Evolutionary conservation across 2,888 invertebrate species (phyloP), one percentile per base, ranked within the genome.

Genomic region (Eristalis pertinax): DNA sequence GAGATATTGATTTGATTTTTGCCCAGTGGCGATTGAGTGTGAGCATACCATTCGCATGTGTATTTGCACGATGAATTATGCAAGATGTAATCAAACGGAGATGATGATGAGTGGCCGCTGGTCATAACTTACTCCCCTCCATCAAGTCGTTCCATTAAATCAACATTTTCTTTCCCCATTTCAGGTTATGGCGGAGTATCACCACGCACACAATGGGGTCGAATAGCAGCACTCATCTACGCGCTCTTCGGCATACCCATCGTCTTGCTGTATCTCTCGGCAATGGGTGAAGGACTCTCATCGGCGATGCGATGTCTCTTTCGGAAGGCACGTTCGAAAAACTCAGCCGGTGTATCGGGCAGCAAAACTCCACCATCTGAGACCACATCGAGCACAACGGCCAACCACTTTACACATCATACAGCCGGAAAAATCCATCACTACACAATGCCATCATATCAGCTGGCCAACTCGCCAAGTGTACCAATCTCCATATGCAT

Each of bases 401-500:
- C 82, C 74, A 88, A 89, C 38, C 89, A 89, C 77, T 89, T 89
- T 64, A 77, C 86, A 19, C 87, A 89, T 79, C 89, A 89, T 64
- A 74, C 73, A 62, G 73, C 84, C 8, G 89, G 76, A n/a, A 90
- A 89, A 63, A 74, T 89, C 50, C 90, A 89, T 76, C 87, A 89
- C 35, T 89, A 88, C 67, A 89, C 68, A 73, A 88, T 76, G 89
- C 89, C 85, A 82, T 85, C 87, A 89, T 84, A 73, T 89, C 90
- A 68, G 60, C 89, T 69, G 68, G 72, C 90, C 10, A 67, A 90
- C 24, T 90, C 92, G 15, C 88, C 91, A n/a, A 92, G 97, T 89
- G 98, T 99, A 83, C 99, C 99, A 67, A 96, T 98, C 82, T 95
- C 96, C 74, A 94, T 99, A 70, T 98, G 98, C 91, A 94, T 98